A percentile compares a stretch with the other conserved stretches of the same genome.
phyloP scores from a whole-genome alignment of 2,113 vertebrate species.

The Euleptes europaea region DNA sequence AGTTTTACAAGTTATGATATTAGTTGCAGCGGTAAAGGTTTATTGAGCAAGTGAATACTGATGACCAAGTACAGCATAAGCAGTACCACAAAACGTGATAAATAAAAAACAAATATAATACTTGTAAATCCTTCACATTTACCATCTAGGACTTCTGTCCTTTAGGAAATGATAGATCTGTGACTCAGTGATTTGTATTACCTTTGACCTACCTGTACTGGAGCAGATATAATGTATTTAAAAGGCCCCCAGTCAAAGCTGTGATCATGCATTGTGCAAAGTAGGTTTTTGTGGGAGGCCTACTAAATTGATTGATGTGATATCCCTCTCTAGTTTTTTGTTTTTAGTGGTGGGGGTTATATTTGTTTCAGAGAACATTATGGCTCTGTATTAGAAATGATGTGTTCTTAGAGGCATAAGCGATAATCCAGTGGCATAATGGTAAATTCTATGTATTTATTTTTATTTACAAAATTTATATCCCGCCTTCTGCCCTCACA shows the following conservation, averaged over 20 bases:
- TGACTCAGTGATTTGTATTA: background rate
- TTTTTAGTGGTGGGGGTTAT: background rate
- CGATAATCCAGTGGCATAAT: no score
- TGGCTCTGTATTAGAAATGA: background rate
- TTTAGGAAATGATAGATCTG: background rate
- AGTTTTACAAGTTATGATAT: background rate
- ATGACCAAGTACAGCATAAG: background rate
- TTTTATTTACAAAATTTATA: no score
- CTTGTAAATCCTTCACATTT: background rate
- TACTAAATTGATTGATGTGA: background rate
- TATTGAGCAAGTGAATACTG: background rate
- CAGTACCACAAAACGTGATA: background rate
- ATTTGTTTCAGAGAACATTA: background rate
- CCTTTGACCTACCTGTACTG: background rate
- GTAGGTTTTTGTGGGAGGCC: background rate
- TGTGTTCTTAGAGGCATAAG: conserved; percentile 13
- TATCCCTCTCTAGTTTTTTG: background rate
- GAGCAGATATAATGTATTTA: conserved; percentile 6
- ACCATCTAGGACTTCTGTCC: background rate
- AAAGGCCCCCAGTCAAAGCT: accelerated
- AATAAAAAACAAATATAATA: background rate
- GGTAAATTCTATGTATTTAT: no score
- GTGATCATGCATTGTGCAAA: no score
- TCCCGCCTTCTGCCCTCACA: no score
- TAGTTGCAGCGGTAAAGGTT: background rate